Base-by-base conservation (phyloP, 2,888 invertebrate species). In the Didymodactylos carnosus region DNA sequence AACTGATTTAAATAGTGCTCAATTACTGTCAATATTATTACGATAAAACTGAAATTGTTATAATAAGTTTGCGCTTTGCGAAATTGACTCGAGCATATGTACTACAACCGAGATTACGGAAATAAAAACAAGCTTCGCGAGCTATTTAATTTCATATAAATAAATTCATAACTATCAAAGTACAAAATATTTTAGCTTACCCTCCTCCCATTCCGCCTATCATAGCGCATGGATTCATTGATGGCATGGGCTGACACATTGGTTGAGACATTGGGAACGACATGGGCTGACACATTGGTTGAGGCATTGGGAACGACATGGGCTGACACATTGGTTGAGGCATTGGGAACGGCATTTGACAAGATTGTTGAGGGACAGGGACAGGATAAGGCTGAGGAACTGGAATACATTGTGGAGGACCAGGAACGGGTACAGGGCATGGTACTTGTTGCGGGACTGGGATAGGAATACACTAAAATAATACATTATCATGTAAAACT, bases 401-500 rank as follows among this genome's bases (percentile, higher is more conserved):
- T 10, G 62, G 62, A 3, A 62, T 62, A 62, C 35, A 69, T 62
- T 62, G 62, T 16, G 35, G 35, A 35, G 62, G 62, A 35, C 62
- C 35, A 19, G 72, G 72, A 23, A 19, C 35, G 13, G 71, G 49
- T n/a, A 29, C 16, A n/a, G 49, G 49, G 35, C 39, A 39, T 23
- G 71, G 71, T 11, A 71, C 49, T 71, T 29, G 71, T n/a, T n/a
- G n/a, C n/a, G n/a, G n/a, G n/a, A n/a, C n/a, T n/a, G 62, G 62
- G 0, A 62, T 35, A n/a, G 62, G 62, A 11, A 62, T 6, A 62
- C n/a, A 35, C 62, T 62, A 62, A 6, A 0, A n/a, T n/a, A n/a
- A n/a, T n/a, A n/a, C n/a, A n/a, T n/a, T n/a, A n/a, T n/a, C n/a
- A n/a, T n/a, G n/a, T n/a, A n/a, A n/a, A n/a, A n/a, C n/a, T n/a